Base-by-base conservation (phyloP, 2,888 invertebrate species). In the Synergus japonicus region DNA sequence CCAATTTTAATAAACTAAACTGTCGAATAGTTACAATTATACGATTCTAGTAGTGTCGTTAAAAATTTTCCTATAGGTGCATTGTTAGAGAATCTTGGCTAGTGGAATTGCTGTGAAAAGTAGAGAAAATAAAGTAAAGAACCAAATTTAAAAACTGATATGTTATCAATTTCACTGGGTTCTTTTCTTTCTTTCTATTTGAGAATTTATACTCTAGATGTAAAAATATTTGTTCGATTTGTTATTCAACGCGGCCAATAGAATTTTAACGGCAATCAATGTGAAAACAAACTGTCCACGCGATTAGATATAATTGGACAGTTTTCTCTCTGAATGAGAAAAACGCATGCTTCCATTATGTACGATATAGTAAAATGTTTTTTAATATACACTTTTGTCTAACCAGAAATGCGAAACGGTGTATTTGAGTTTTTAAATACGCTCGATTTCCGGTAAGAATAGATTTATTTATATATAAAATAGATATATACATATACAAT, bases 281-380 rank as follows among this genome's bases (percentile, higher is more conserved):
- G 80, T 82, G 66, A 79, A 81, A 77, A 73, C 8, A 43, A 54
- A 41, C 73, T 73, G 73, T 73, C 54, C 73, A 54, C 73, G 54
- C 15, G n/a, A 54, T 10, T 73, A 29, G 54, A 73, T 54, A 41
- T 58, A 81, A 82, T 77, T 67, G 86, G 85, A 90, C 88, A 87
- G 87, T 88, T 90, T 87, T 88, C 88, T 90, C 89, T 89, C 87
- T 87, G 84, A 58, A 29, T 49, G 81, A 80, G 88, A 90, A 89
- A 90, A 89, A 89, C 89, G 85, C 76, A 89, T 89, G 87, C 89
- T 90, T 91, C 89, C 90, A 89, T 83, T 83, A 84, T 86, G 80
- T 86, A 85, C 83, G 83, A 85, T 84, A 85, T 81, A 79, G 78
- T 41, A 76, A 82, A 79, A 44, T 67, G 63, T 60, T 81, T 64